Conservation (phyloP, 1,140 invertebrate genomes). For the Epicauta chinensis region DNA sequence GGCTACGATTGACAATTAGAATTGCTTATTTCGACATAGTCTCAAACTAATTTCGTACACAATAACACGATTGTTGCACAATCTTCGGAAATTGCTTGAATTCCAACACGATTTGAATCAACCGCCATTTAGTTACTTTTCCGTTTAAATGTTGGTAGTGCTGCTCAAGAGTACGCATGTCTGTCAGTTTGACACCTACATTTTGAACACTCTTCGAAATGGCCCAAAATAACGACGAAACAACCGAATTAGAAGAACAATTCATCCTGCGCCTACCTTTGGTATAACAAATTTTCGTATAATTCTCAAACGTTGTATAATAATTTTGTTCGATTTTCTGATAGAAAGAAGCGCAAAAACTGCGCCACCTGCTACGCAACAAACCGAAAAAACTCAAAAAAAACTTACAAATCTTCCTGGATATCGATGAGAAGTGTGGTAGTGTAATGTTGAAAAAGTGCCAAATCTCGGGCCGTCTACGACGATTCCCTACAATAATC, state of each 20-base stretch:
- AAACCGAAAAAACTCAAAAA: constrained; percentile 16
- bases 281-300: background rate
- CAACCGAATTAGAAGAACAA: constrained; percentile 4
- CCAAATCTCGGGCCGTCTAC: constrained; percentile 24
- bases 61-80: too few relatives aligned
- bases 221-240: background rate
- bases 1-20: too few relatives aligned
- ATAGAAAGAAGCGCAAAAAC: background rate
- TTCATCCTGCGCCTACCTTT: constrained; percentile 3
- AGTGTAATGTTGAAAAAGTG: constrained; percentile 25
- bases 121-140: too few relatives aligned
- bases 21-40: too few relatives aligned
- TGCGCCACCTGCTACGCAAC: constrained; percentile 4
- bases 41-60: too few relatives aligned
- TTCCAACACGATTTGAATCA: too few relatives aligned
- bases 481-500: constrained; percentile 37
- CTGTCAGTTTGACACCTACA: too few relatives aligned
- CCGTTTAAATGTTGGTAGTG: too few relatives aligned
- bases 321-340: too few relatives aligned
- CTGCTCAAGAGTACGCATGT: too few relatives aligned
- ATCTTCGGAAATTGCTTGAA: too few relatives aligned
- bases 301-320: background rate
- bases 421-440: constrained; percentile 19
- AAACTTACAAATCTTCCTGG: constrained; percentile 27
- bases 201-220: too few relatives aligned